A percentile compares a stretch with the other conserved stretches of the same genome.
Conservation (phyloP, 2,797 vertebrate species). For the Rhinichthys osculus region DNA sequence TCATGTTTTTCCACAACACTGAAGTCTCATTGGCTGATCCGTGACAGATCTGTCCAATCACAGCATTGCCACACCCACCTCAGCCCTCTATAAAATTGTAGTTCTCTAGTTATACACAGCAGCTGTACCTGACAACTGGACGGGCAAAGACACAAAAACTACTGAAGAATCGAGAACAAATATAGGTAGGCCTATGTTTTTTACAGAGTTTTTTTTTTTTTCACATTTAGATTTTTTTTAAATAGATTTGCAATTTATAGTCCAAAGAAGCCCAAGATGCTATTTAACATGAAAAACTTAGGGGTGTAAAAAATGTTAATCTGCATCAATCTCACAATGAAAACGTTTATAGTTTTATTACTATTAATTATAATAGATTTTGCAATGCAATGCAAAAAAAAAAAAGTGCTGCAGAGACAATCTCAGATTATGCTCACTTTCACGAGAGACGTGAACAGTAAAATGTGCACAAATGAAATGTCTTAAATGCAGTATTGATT, state of each 20-base stretch:
- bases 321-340: background rate
- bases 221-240: background rate
- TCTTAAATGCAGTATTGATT: background rate
- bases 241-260: background rate
- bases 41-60: background rate
- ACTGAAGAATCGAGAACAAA: background rate
- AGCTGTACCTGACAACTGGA: background rate
- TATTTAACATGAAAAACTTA: background rate
- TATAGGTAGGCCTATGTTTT: background rate
- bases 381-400: no score
- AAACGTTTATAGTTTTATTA: background rate
- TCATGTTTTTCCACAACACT: background rate
- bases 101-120: background rate
- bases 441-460: background rate
- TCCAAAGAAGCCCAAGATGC: background rate
- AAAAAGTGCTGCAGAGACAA: background rate
- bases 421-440: background rate
- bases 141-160: background rate
- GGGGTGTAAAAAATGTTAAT: background rate
- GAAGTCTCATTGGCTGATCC: background rate
- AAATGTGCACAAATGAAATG: background rate
- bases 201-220: background rate
- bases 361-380: background rate
- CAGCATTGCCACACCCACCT: background rate
- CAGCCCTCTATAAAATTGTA: background rate